These are phyloP conservation scores for Rhogogaster chlorosoma DNA, from an alignment of 2,888 invertebrate species.

Conservation along the genomic window DNA sequence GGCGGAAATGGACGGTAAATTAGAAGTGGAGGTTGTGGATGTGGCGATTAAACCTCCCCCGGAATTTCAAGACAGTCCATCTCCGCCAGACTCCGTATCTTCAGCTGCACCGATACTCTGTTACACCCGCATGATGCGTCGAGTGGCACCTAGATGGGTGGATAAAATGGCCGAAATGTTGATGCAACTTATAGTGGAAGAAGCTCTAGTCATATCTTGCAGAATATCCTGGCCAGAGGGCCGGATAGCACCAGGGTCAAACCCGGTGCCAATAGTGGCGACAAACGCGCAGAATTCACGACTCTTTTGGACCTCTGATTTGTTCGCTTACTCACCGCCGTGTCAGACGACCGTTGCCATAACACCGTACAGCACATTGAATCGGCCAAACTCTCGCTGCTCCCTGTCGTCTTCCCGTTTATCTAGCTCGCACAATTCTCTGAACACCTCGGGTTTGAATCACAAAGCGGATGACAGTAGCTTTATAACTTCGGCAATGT, in stretches of 20 bases:
- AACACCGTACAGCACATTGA: constrained; percentile 75
- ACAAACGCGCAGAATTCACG: constrained; percentile 64
- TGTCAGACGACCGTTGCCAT: constrained; percentile 73
- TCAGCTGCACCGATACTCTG: constrained; percentile 70
- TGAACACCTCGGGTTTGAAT: constrained; percentile 80
- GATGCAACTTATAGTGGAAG: constrained; percentile 78
- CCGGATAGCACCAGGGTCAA: constrained; percentile 66
- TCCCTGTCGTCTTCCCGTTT: constrained; percentile 88
- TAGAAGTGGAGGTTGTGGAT: constrained; percentile 79
- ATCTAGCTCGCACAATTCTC: constrained; percentile 91
- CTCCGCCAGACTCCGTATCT: constrained; percentile 74
- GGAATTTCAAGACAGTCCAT: constrained; percentile 88
- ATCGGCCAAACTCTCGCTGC: constrained; percentile 87
- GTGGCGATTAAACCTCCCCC: constrained; percentile 90
- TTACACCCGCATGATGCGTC: constrained; percentile 57
- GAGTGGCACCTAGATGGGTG: constrained; percentile 68
- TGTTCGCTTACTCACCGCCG: constrained; percentile 79
- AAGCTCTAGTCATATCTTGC: constrained; percentile 78
- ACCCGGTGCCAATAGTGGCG: constrained; percentile 62
- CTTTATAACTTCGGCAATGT: constrained; percentile 93
- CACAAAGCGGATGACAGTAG: constrained; percentile 91
- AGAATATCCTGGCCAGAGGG: constrained; percentile 76
- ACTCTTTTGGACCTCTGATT: constrained; percentile 80
- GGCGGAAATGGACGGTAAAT: constrained; percentile 78
- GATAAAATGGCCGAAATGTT: constrained; percentile 78